A percentile compares a stretch with the other conserved stretches of the same genome.
Conservation (phyloP, 2,797 vertebrate genomes). For the Phoeniculus purpureus region DNA sequence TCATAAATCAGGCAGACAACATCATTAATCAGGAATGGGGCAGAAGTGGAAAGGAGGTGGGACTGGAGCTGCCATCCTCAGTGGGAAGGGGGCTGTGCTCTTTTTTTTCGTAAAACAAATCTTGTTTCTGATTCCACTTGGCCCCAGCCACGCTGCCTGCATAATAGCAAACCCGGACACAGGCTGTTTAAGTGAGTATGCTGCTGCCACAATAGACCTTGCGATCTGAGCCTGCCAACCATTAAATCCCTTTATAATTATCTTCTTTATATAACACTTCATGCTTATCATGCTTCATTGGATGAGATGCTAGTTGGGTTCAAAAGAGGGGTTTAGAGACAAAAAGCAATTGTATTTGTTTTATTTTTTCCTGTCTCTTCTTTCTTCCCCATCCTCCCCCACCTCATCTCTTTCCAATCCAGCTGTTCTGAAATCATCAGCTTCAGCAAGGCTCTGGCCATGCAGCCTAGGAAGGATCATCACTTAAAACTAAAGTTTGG, state of each 20-base stretch:
- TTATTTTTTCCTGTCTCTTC: slow-evolving; percentile 20
- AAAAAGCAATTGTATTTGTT: slow-evolving; percentile 43
- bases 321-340: slow-evolving; percentile 67
- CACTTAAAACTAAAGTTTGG: background rate
- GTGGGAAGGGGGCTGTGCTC: slow-evolving; percentile 52
- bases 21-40: slow-evolving; percentile 88
- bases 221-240: slow-evolving; percentile 55
- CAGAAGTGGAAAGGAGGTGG: slow-evolving; percentile 77
- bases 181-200: slow-evolving; percentile 43
- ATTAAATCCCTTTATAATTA: slow-evolving; percentile 79
- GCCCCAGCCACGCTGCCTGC: background rate
- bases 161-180: slow-evolving; percentile 48
- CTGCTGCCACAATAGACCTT: slow-evolving; percentile 52
- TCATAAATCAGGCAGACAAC: slow-evolving; percentile 91
- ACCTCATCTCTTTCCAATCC: background rate
- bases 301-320: slow-evolving; percentile 58
- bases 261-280: slow-evolving; percentile 75
- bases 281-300: slow-evolving; percentile 68
- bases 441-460: background rate
- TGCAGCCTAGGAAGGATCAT: background rate
- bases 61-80: slow-evolving; percentile 57
- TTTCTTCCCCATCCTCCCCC: background rate
- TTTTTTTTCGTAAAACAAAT: slow-evolving; percentile 45
- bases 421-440: background rate
- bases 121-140: slow-evolving; percentile 42